phyloP scores from a whole-genome alignment of 1,140 invertebrate genomes.

The Penaeus indicus region DNA sequence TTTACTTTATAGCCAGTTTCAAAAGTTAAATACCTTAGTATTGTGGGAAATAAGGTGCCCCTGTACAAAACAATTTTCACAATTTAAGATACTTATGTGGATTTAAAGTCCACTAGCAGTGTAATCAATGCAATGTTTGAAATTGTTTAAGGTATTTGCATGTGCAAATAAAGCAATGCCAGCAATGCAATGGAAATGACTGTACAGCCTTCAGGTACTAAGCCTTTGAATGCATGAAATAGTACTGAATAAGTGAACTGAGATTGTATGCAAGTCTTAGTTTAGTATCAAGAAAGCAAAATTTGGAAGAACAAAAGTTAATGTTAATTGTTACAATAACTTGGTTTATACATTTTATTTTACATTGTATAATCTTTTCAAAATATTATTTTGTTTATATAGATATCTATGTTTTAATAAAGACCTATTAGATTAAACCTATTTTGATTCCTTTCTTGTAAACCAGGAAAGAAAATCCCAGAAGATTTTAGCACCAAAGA shows the following conservation, averaged over 20 bases:
- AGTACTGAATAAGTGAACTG: conserved; percentile 80
- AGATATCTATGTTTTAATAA: too few species aligned
- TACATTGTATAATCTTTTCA: too few species aligned
- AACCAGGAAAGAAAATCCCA: too few species aligned
- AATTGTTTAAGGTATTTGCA: conserved; percentile 27
- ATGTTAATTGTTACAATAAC: too few species aligned
- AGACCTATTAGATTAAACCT: too few species aligned
- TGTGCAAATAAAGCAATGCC: conserved; percentile 37
- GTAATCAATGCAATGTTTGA: conserved; percentile 30
- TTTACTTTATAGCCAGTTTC: neutral
- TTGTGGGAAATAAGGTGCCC: neutral
- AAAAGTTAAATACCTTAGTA: neutral
- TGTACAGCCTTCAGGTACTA: too few species aligned
- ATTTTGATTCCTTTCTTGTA: too few species aligned
- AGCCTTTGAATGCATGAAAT: too few species aligned
- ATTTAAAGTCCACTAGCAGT: conserved; percentile 21
- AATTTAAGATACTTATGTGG: neutral
- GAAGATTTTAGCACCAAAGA: too few species aligned
- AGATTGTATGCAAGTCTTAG: conserved; percentile 92
- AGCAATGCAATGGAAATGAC: conserved; percentile 35
- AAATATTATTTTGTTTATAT: too few species aligned
- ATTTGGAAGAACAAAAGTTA: neutral
- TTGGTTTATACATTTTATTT: too few species aligned
- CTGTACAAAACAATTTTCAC: conserved; percentile 16
- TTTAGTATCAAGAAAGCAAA: conserved; percentile 90